Conservation (phyloP, 2,797 vertebrate species). For the Halcyon leucocephala region DNA sequence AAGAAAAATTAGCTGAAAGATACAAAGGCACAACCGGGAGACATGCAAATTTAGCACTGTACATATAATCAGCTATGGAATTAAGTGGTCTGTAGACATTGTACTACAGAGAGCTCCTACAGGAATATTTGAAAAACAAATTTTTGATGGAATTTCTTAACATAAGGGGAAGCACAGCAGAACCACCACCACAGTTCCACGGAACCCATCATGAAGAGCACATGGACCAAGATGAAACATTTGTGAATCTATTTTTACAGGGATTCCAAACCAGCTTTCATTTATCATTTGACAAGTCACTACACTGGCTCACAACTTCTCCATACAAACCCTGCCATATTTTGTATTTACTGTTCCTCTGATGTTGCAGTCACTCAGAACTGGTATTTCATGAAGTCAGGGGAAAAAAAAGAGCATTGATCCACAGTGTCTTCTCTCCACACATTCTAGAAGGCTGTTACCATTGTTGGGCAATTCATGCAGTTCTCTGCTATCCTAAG, state of each 20-base stretch:
- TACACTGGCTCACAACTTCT: not conserved
- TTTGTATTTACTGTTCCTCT: not conserved
- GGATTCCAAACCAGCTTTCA: not conserved
- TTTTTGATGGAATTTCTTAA: not conserved
- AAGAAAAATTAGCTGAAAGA: not conserved
- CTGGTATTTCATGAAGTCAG: not conserved
- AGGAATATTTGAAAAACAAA: not conserved
- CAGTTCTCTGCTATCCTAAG: not conserved
- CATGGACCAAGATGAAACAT: not conserved
- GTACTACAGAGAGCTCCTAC: not conserved
- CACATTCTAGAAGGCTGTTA: not conserved
- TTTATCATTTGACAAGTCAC: not conserved
- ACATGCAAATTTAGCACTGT: not conserved
- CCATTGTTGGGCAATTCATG: not conserved
- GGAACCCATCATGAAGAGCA: not conserved
- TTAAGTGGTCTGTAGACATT: not conserved
- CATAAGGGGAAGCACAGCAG: not conserved
- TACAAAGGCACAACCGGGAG: not conserved
- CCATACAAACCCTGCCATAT: not conserved
- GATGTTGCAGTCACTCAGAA: not conserved
- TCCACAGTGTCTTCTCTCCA: not conserved
- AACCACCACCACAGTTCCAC: not conserved
- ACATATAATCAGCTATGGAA: not conserved
- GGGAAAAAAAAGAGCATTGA: not conserved
- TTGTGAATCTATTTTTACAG: not conserved